These are phyloP conservation scores for Helogale parvula DNA, from an alignment of 2,113 vertebrate species.

Conservation along the genomic window DNA sequence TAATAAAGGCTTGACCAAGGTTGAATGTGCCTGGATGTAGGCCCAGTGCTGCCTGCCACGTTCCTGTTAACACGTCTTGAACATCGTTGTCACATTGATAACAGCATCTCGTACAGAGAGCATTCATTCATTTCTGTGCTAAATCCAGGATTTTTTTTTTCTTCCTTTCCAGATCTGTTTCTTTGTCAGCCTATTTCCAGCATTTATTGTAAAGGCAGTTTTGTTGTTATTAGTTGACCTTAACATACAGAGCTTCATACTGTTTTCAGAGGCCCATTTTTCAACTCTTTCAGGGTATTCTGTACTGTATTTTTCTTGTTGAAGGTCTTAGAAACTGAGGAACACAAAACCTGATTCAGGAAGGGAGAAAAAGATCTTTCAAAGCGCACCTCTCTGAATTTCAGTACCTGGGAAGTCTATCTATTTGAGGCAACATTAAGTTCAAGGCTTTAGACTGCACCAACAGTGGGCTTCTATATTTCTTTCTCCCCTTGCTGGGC, in stretches of 20 bases:
- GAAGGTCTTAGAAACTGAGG: background rate
- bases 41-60: background rate
- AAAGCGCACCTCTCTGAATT: background rate
- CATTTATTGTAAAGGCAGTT: background rate
- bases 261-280: background rate
- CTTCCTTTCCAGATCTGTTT: background rate
- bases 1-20: slow-evolving; percentile 28
- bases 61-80: slow-evolving; percentile 26
- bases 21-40: background rate
- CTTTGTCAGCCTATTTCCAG: background rate
- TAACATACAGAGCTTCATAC: background rate
- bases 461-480: no score
- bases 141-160: background rate
- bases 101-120: background rate
- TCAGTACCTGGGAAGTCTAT: background rate
- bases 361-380: background rate
- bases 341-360: background rate
- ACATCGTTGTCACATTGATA: background rate
- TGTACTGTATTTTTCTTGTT: background rate
- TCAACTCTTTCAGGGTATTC: background rate
- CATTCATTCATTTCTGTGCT: background rate
- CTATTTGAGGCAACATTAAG: background rate
- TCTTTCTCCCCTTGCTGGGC: background rate
- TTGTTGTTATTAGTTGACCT: background rate
- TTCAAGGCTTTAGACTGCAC: background rate